phyloP scores from a whole-genome alignment of 2,888 invertebrate genomes.

The Caenorhabditis japonica region DNA sequence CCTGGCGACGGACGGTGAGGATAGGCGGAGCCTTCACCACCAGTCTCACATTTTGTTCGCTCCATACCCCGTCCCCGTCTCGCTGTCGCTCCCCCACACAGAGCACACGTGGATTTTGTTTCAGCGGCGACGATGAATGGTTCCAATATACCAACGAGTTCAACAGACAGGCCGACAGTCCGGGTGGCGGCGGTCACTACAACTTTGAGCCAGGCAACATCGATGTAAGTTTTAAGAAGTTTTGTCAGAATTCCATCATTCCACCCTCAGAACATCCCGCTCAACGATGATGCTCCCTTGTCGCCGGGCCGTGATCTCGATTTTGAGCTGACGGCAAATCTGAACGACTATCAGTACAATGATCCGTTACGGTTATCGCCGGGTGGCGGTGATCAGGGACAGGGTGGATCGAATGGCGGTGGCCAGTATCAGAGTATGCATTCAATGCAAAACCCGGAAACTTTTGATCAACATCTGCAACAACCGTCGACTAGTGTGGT shows the following conservation, averaged over 20 bases:
- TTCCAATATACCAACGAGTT: conserved; percentile 27
- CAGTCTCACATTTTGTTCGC: conserved; percentile 1
- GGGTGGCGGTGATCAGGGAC: conserved; percentile 5
- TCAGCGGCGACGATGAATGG: conserved; percentile 52
- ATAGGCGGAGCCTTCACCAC: conserved; percentile 25
- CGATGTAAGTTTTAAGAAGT: conserved; percentile 12
- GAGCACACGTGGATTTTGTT: too few relatives aligned
- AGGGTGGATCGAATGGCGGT: conserved; percentile 14
- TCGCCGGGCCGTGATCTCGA: conserved; percentile 15
- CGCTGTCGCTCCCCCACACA: neutral
- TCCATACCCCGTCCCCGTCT: neutral
- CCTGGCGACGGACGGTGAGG: conserved; percentile 5
- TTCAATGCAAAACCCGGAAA: conserved; percentile 26
- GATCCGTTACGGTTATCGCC: conserved; percentile 11
- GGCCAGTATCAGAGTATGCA: conserved; percentile 47
- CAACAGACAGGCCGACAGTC: conserved; percentile 30
- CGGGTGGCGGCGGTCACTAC: conserved; percentile 11
- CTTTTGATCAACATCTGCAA: conserved; percentile 31
- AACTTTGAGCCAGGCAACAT: conserved; percentile 24
- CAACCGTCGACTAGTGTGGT: conserved; percentile 22
- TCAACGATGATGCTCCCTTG: conserved; percentile 25
- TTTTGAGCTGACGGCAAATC: conserved; percentile 13
- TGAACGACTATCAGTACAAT: conserved; percentile 13
- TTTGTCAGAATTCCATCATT: neutral
- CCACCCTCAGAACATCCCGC: conserved; percentile 42